Base-by-base conservation (phyloP, 2,113 vertebrate species). In the Microtus pennsylvanicus region DNA sequence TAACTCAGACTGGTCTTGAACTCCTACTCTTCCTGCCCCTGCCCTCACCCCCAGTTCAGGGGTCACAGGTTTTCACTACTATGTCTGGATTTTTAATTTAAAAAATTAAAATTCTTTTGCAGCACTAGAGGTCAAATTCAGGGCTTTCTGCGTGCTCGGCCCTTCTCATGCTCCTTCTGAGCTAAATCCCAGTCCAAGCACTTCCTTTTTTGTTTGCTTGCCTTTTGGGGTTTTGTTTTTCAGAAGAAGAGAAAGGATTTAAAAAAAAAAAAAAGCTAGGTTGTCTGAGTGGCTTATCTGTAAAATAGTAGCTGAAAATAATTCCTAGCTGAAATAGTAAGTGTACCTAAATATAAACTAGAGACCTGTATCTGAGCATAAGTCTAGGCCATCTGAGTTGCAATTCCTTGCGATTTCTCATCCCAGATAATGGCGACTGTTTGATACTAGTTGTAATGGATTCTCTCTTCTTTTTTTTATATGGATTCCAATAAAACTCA, bases 401-500 rank as follows among this genome's bases (percentile, higher is more conserved):
- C 52, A 47, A 47, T 65, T 89, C 52, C 52, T 92, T 85, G 80
- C 75, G 87, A 91, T 93, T 94, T 93, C 94, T 95, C 92, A 45
- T 95, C 94, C 88, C 94, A 92, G 90, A 96, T 89, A 96, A 96
- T 93, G 74, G 81, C 52, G 26, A 90, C 42, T 95, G 86, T 94
- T 90, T 88, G 87, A 96, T 82, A 86, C 83, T 95, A 87, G 70
- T 90, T 93, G 93, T 96, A 89, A 96, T 95, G 77, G 80, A 88
- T 90, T 94, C 72, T 50, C 78, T 94, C 95, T 96, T 70, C 33
- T 93, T 94, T 72, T 96, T 96, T 95, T 90, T 69, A 89, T 93
- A 90, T 92, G 92, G 92, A 96, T 96, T 94, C 90, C 95, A 95
- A 52, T 96, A 77, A 97, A 97, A 95, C 61, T 89, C 93, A 86